Conservation (phyloP, 2,888 invertebrate genomes). For the Corbicula japonica region DNA sequence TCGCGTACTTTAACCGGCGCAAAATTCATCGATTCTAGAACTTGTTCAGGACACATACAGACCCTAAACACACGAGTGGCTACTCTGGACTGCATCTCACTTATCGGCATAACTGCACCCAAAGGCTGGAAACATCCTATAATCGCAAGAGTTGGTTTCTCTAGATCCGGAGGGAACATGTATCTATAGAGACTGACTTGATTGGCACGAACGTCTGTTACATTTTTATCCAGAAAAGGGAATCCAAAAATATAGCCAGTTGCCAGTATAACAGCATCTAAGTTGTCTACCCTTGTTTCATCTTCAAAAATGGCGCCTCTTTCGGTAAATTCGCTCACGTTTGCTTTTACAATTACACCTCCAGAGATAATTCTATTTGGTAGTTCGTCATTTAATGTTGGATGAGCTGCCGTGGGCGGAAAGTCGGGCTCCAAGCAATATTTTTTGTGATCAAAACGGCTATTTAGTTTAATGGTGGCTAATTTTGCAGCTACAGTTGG, state of each 20-base stretch:
- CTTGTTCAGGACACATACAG: neutral
- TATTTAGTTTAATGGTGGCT: too few relatives aligned
- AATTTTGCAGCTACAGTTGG: too few relatives aligned
- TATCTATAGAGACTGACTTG: constrained; percentile 85
- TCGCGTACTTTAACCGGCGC: too few relatives aligned
- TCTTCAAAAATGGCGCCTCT: constrained; percentile 83
- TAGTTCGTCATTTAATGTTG: constrained; percentile 86
- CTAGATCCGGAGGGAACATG: constrained; percentile 85
- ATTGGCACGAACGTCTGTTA: constrained; percentile 79
- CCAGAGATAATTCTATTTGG: constrained; percentile 86
- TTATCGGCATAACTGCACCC: constrained; percentile 87
- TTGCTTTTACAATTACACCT: constrained; percentile 83
- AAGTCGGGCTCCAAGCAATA: too few relatives aligned
- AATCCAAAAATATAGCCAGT: constrained; percentile 86
- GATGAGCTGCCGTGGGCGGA: too few relatives aligned
- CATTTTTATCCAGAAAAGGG: constrained; percentile 85
- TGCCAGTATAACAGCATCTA: constrained; percentile 85
- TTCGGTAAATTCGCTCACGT: constrained; percentile 78
- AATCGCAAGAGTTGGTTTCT: constrained; percentile 86
- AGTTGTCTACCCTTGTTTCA: constrained; percentile 80
- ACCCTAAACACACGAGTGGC: constrained; percentile 85
- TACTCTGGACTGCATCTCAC: constrained; percentile 87
- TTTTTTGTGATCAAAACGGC: too few relatives aligned
- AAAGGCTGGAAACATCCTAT: constrained; percentile 87
- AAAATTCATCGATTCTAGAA: too few relatives aligned